Conservation (phyloP, 2,113 vertebrate genomes). For the Psilopsiagon aymara region DNA sequence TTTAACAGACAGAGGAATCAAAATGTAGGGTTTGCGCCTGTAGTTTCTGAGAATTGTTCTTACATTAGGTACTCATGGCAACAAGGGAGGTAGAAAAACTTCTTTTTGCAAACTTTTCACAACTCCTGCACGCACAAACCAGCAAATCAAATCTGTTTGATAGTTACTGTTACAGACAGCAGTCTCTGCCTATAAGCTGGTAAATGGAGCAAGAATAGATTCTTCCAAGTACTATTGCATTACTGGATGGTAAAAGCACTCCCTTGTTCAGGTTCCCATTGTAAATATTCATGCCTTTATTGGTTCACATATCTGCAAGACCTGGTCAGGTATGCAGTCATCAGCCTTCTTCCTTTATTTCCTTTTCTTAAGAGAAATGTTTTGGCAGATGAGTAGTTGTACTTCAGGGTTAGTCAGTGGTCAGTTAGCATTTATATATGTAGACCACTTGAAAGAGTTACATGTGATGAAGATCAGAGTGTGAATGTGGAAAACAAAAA, state of each 20-base stretch:
- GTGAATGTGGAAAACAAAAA: neutral
- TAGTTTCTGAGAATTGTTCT: neutral
- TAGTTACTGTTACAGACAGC: neutral
- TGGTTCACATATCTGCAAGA: neutral
- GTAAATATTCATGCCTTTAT: conserved; percentile 13
- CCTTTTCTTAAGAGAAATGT: neutral
- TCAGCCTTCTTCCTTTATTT: neutral
- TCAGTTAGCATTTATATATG: neutral
- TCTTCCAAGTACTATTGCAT: neutral
- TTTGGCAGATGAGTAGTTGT: neutral
- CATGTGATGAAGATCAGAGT: neutral
- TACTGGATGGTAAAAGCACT: neutral
- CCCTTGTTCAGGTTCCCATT: neutral
- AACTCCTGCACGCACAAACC: neutral
- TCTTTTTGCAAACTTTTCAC: neutral
- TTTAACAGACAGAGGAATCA: neutral
- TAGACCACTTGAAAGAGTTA: neutral
- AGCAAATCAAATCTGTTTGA: neutral
- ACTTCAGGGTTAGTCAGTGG: neutral
- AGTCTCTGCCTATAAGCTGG: neutral
- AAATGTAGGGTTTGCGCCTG: neutral
- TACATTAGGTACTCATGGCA: neutral
- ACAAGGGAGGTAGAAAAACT: neutral
- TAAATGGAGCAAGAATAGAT: neutral
- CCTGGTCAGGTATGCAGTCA: neutral